These are phyloP conservation scores for Cetoscarus ocellatus DNA, from an alignment of 2,797 vertebrate species.

Conservation along the genomic window DNA sequence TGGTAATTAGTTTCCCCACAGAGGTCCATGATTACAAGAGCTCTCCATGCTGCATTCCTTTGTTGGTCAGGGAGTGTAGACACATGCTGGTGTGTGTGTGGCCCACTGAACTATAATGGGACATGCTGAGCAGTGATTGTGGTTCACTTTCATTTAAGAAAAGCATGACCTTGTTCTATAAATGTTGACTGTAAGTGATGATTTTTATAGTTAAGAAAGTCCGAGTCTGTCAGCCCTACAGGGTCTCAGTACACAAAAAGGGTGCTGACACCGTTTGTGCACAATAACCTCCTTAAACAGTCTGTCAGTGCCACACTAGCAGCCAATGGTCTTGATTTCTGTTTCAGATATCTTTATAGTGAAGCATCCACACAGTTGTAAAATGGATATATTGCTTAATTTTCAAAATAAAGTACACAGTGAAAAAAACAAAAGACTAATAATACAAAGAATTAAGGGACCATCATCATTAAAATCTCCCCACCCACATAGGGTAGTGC, in stretches of 20 bases:
- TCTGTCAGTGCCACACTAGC: conserved; percentile 27
- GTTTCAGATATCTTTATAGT: too few species aligned
- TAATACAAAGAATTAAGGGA: too few species aligned
- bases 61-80: conserved; percentile 49
- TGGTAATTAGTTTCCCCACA: conserved; percentile 73
- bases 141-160: conserved; percentile 52
- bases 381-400: too few species aligned
- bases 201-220: conserved; percentile 38
- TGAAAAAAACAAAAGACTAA: too few species aligned
- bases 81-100: conserved; percentile 69
- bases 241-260: conserved; percentile 33
- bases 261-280: conserved; percentile 38
- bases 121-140: conserved; percentile 54
- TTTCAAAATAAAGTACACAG: too few species aligned
- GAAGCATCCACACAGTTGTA: too few species aligned
- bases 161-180: conserved; percentile 35
- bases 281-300: conserved; percentile 34
- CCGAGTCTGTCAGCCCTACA: conserved; percentile 24
- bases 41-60: conserved; percentile 56
- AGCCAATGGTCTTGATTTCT: too few species aligned
- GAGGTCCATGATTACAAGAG: conserved; percentile 68
- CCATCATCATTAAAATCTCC: too few species aligned
- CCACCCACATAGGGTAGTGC: too few species aligned
- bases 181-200: conserved; percentile 20
- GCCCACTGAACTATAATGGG: conserved; percentile 65